phyloP scores from a whole-genome alignment of 2,113 vertebrate species.

The Machaerirhynchus nigripectus region DNA sequence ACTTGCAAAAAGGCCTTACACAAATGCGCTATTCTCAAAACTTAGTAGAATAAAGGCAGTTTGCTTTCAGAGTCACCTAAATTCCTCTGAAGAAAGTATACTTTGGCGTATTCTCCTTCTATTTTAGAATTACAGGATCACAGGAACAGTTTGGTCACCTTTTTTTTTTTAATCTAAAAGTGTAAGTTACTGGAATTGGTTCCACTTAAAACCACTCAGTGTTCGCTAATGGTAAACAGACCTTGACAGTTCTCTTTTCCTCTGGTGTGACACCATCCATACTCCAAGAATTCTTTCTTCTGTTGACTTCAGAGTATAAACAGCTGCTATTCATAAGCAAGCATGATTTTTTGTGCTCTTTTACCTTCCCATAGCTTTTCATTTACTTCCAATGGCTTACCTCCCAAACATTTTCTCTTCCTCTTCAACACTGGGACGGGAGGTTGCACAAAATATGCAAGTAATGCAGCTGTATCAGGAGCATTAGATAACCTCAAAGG shows the following conservation, averaged over 20 bases:
- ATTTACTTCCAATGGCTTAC: neutral
- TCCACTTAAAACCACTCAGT: neutral
- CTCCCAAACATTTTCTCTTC: neutral
- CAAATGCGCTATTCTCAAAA: neutral
- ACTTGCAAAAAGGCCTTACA: neutral
- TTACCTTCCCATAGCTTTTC: neutral
- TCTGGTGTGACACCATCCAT: neutral
- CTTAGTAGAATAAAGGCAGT: neutral
- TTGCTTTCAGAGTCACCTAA: neutral
- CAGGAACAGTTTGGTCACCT: neutral
- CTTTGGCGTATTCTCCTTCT: neutral
- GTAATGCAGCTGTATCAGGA: neutral
- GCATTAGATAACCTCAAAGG: neutral
- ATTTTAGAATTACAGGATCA: neutral
- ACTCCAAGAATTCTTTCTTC: neutral
- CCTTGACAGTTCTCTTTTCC: neutral
- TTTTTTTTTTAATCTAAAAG: neutral
- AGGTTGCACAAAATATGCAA: neutral
- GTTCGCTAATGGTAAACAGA: neutral
- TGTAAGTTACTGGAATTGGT: neutral
- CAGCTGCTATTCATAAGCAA: neutral
- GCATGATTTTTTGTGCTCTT: neutral
- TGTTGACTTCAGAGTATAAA: neutral
- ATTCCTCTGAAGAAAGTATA: neutral
- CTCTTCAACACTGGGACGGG: neutral